Evolutionary conservation across 2,888 invertebrate genomes (phyloP).

Genomic region (Linnaemya tessellans): DNA sequence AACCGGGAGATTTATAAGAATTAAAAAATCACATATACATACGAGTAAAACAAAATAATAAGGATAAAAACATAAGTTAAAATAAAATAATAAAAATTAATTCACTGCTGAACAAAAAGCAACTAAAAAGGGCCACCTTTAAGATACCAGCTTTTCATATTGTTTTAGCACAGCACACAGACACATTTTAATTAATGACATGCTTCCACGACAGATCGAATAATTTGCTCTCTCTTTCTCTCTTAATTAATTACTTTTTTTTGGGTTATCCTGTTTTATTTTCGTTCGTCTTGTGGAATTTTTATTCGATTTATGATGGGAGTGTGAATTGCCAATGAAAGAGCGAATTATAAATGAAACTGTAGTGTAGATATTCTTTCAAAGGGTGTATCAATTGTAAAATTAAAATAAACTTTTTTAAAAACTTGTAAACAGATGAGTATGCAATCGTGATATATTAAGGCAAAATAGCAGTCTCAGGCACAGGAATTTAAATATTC

Average conservation of each 20-base stretch:
- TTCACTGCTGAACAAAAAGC: neutral
- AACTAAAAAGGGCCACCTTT: conserved; percentile 36
- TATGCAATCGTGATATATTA: neutral
- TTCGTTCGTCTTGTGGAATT: neutral
- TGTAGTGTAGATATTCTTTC: neutral
- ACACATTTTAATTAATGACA: conserved; percentile 36
- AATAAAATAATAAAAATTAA: conserved; percentile 1
- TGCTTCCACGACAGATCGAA: neutral
- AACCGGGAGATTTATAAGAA: conserved; percentile 73
- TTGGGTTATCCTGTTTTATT: neutral
- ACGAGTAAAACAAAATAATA: conserved; percentile 60
- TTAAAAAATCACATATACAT: conserved; percentile 65
- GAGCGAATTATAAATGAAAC: neutral
- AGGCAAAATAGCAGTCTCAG: neutral
- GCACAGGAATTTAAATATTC: neutral
- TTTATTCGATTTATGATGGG: neutral
- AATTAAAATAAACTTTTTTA: neutral
- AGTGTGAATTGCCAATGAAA: neutral
- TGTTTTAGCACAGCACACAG: conserved; percentile 66
- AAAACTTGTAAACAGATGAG: neutral
- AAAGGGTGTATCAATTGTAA: neutral
- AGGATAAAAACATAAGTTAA: conserved; percentile 28
- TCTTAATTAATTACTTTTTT: neutral
- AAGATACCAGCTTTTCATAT: conserved; percentile 54
- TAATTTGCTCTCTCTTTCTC: neutral